Percentiles rank a stretch among this genome's conserved stretches.
These are phyloP conservation scores for Hylaea fasciaria DNA, from an alignment of 2,888 invertebrate genomes.

Conservation along the genomic window DNA sequence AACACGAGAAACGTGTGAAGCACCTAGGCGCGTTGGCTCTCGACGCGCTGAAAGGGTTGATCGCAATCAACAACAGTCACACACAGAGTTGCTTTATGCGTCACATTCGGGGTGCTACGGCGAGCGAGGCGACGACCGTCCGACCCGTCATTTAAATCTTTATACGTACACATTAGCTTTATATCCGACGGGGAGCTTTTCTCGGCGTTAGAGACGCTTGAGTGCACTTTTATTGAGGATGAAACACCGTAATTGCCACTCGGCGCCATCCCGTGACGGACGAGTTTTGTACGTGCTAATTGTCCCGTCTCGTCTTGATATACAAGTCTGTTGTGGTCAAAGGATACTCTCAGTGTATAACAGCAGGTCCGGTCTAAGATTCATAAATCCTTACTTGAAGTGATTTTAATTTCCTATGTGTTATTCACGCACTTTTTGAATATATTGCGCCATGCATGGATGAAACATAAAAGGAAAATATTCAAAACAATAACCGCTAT, in stretches of 20 bases:
- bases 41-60: conserved; percentile 42
- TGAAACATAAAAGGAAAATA: conserved; percentile 67
- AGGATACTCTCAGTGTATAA: conserved; percentile 37
- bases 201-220: conserved; percentile 70
- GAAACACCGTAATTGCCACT: conserved; percentile 81
- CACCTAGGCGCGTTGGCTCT: conserved; percentile 39
- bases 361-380: conserved; percentile 1
- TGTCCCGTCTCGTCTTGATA: conserved; percentile 63
- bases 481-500: conserved; percentile 82
- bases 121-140: conserved; percentile 39
- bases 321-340: conserved; percentile 48
- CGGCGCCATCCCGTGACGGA: conserved; percentile 75
- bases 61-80: conserved; percentile 44
- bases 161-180: conserved; percentile 81
- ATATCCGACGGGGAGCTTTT: conserved; percentile 73
- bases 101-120: conserved; percentile 37
- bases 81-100: conserved; percentile 41
- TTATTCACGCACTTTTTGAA: no score
- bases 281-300: conserved; percentile 77
- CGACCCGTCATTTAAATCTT: conserved; percentile 76
- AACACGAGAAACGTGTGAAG: conserved; percentile 43
- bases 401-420: not conserved
- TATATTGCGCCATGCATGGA: conserved; percentile 37
- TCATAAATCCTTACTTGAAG: no score
- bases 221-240: conserved; percentile 83